Evolutionary conservation across 2,797 vertebrate species (phyloP), one percentile per base, ranked within the genome.

Genomic region (Parauchenoglanis punctatus): DNA sequence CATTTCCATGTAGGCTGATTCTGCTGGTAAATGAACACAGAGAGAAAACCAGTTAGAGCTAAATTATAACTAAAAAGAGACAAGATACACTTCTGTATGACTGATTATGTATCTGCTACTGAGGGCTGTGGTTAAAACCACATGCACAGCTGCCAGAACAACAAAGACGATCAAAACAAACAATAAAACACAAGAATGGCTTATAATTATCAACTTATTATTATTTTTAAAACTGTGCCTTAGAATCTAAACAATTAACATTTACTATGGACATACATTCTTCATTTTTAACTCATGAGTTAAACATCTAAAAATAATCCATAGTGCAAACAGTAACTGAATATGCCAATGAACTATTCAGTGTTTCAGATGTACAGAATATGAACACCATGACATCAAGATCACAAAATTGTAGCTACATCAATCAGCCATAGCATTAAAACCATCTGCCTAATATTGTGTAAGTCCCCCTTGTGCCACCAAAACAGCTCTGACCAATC

Each of bases 1-100:
- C 78, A 91, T 91, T 73, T 94, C 93, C 93, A 95, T 92, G 90
- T 95, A 95, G 70, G 76, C 20, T 15, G 83, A 73, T 18, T 91
- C 92, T 94, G 89, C 83, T 78, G 80, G 0, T 56, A 65, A 88
- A 25, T 70, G 11, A 80, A 28, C 77, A 92, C 25, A 92, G 65
- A 82, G 44, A 80, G n/a, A 80, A 61, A 86, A n/a, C 58, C 31
- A 83, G 87, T 92, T 54, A 88, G 54, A 81, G 56, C 40, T 58
- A 35, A 56, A 56, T 54, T 23, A 4, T 31, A 56, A 56, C 3
- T 8, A 6, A 12, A 44, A 15, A 88, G 7, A 28, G 7, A 59
- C 4, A 68, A 68, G 15, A 72, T 80, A 46, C 46, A 61, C 31
- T 6, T 28, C 31, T 49, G 13, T 65, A 31, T 61, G 65, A 46